Evolutionary conservation across 2,888 invertebrate species (phyloP).

Genomic region (Cataglyphis cursor): DNA sequence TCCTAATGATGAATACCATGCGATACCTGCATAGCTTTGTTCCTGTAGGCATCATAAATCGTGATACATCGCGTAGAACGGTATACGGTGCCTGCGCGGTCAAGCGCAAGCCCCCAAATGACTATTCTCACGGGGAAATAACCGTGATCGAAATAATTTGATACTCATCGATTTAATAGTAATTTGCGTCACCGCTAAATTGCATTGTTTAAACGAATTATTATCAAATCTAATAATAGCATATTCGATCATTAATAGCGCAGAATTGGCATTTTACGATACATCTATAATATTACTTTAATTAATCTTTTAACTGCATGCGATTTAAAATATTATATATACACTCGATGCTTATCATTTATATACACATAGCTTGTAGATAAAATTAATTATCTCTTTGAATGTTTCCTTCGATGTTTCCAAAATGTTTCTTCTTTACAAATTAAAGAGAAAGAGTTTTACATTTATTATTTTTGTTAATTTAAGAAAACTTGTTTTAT

Average conservation of each 20-base stretch:
- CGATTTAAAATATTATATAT: neutral
- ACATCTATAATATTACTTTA: neutral
- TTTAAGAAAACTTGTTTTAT: neutral
- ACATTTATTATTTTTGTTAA: neutral
- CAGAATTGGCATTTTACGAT: slow-evolving; percentile 12
- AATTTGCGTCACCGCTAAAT: slow-evolving; percentile 40
- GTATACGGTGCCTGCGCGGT: slow-evolving; percentile 32
- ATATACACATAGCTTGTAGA: neutral
- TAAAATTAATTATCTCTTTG: neutral
- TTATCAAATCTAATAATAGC: slow-evolving; percentile 37
- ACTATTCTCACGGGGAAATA: slow-evolving; percentile 60
- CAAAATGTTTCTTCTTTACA: neutral
- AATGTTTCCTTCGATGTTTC: neutral
- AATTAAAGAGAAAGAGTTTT: neutral
- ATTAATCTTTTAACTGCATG: slow-evolving; percentile 1
- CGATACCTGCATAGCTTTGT: slow-evolving; percentile 59
- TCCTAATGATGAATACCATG: slow-evolving; percentile 64
- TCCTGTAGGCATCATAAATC: slow-evolving; percentile 66
- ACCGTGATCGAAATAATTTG: slow-evolving; percentile 64
- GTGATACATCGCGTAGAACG: slow-evolving; percentile 38
- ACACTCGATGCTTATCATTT: neutral
- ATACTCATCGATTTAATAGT: slow-evolving; percentile 48
- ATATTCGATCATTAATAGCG: slow-evolving; percentile 15
- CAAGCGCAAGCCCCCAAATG: slow-evolving; percentile 44
- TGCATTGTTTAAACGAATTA: slow-evolving; percentile 53